phyloP scores from a whole-genome alignment of 2,888 invertebrate species.

The Pyrochroa serraticornis region DNA sequence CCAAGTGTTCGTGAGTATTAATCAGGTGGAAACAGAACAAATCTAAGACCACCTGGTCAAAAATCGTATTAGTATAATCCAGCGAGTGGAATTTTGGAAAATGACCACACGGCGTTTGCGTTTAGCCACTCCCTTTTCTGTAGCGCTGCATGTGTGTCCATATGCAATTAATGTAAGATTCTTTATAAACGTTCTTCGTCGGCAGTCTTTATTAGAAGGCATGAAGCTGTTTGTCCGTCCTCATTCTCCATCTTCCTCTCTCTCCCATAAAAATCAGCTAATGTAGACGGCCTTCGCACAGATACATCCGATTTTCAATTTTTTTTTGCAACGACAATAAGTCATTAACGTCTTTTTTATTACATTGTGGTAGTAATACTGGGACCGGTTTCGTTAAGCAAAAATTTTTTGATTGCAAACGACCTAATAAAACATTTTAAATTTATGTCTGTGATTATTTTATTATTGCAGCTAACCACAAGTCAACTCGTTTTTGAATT shows the following conservation, averaged over 20 bases:
- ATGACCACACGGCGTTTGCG: conserved; percentile 26
- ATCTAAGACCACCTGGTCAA: background rate
- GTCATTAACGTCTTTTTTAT: conserved; percentile 7
- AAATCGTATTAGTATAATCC: conserved; percentile 12
- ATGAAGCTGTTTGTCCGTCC: conserved; percentile 25
- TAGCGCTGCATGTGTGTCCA: conserved; percentile 32
- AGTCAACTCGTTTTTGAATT: too few relatives aligned
- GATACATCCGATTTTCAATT: conserved; percentile 17
- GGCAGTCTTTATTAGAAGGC: conserved; percentile 34
- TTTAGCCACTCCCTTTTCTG: conserved; percentile 25
- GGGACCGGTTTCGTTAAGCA: too few relatives aligned
- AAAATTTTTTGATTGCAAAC: too few relatives aligned
- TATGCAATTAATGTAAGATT: conserved; percentile 34
- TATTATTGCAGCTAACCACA: too few relatives aligned
- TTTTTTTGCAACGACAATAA: conserved; percentile 8
- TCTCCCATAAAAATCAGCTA: conserved; percentile 18
- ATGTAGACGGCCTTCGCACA: conserved; percentile 25
- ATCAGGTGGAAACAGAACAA: too few relatives aligned
- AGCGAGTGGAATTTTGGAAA: conserved; percentile 28
- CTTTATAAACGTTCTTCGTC: conserved; percentile 32
- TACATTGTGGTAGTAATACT: too few relatives aligned
- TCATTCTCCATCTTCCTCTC: conserved; percentile 20
- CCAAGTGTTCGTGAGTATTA: background rate
- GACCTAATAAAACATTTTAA: too few relatives aligned
- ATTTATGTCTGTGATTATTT: too few relatives aligned